phyloP scores from a whole-genome alignment of 2,113 vertebrate species.

The Pao palembangensis region DNA sequence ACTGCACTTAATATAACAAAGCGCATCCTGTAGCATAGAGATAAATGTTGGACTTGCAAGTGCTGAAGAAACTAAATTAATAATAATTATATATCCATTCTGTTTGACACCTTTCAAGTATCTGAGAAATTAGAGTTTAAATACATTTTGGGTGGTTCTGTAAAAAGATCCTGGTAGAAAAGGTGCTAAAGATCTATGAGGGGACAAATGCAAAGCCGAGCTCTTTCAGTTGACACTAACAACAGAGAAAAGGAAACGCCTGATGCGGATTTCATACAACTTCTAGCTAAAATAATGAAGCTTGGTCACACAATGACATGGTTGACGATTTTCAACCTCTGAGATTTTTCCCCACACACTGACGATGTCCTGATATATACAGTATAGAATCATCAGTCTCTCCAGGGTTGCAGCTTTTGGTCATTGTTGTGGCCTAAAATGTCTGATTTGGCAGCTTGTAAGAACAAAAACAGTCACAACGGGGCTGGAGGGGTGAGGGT shows the following conservation, averaged over 20 bases:
- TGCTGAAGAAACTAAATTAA: slow-evolving; percentile 21
- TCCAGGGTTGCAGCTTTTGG: too few species aligned
- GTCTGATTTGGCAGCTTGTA: too few species aligned
- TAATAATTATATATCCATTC: slow-evolving; percentile 17
- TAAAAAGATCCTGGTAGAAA: slow-evolving; percentile 23
- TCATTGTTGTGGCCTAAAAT: too few species aligned
- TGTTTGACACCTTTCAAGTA: slow-evolving; percentile 52
- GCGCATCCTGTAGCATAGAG: slow-evolving; percentile 45
- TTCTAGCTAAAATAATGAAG: neutral
- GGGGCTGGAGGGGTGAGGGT: too few species aligned
- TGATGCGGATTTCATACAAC: slow-evolving; percentile 6
- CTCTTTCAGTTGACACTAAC: neutral
- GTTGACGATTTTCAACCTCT: slow-evolving; percentile 2
- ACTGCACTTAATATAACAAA: slow-evolving; percentile 66
- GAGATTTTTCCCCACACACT: too few species aligned
- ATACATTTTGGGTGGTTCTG: slow-evolving; percentile 19
- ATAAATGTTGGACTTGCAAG: slow-evolving; percentile 33
- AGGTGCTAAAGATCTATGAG: slow-evolving; percentile 15
- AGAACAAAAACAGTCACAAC: too few species aligned
- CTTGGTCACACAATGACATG: too few species aligned
- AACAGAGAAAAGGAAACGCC: neutral
- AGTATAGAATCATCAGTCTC: too few species aligned
- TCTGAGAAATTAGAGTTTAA: slow-evolving; percentile 22
- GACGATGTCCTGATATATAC: too few species aligned
- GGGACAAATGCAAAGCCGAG: slow-evolving; percentile 20